Evolutionary conservation across 2,888 invertebrate genomes (phyloP).

Genomic region (Eupithecia tripunctaria): DNA sequence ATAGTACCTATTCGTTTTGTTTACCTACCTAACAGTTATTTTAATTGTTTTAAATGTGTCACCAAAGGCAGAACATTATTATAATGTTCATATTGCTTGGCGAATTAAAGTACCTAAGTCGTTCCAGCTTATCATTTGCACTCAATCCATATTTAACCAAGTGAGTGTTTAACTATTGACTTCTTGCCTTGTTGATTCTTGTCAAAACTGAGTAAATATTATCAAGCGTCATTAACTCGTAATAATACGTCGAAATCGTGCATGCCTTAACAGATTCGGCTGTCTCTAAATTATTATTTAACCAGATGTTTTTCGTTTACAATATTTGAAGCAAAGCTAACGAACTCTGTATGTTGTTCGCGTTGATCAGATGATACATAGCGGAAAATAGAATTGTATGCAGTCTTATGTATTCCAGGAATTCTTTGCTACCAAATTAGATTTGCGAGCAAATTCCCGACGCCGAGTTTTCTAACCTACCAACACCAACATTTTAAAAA

Average conservation of each 20-base stretch:
- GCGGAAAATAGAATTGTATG: conserved; percentile 47
- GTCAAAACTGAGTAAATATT: conserved; percentile 27
- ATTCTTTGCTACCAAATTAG: conserved; percentile 43
- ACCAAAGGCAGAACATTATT: neutral
- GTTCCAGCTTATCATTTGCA: conserved; percentile 6
- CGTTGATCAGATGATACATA: conserved; percentile 46
- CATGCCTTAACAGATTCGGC: conserved; percentile 1
- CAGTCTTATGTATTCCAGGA: conserved; percentile 43
- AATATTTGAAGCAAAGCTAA: conserved; percentile 41
- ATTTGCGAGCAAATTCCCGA: conserved; percentile 39
- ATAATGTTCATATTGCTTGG: neutral
- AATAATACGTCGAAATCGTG: conserved; percentile 35
- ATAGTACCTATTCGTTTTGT: no score
- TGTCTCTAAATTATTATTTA: conserved; percentile 20
- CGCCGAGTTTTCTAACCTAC: conserved; percentile 32
- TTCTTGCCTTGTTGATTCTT: conserved; percentile 1
- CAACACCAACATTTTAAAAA: conserved; percentile 17
- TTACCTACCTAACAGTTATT: neutral
- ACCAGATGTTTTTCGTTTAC: conserved; percentile 30
- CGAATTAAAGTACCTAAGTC: neutral
- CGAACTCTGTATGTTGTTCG: conserved; percentile 47
- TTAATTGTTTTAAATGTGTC: neutral
- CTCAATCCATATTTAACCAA: conserved; percentile 11
- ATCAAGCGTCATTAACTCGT: conserved; percentile 25
- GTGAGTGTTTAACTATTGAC: neutral